A percentile compares a stretch with the other conserved stretches of the same genome.
Evolutionary conservation across 2,113 vertebrate species (phyloP).

Genomic region (Cynopterus brachyotis): DNA sequence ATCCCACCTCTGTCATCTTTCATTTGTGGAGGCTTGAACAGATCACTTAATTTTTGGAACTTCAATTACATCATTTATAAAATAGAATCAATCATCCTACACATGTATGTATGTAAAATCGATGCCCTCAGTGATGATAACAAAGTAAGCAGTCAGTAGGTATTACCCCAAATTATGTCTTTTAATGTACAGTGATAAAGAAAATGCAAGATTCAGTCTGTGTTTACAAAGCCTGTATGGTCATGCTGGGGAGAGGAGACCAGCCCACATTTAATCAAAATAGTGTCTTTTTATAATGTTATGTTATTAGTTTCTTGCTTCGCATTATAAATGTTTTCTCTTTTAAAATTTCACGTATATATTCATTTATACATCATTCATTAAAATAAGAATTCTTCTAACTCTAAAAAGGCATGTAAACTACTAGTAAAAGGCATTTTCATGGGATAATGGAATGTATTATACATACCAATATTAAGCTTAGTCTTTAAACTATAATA

Average conservation of each 20-base stretch:
- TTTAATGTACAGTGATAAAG: background rate
- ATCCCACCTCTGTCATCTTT: background rate
- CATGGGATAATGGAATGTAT: background rate
- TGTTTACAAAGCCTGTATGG: background rate
- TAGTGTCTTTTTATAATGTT: background rate
- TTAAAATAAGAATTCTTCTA: slow-evolving; percentile 1
- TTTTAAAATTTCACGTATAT: background rate
- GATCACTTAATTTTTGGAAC: background rate
- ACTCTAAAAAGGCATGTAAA: background rate
- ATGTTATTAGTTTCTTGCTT: background rate
- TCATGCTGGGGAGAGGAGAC: background rate
- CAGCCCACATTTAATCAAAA: background rate
- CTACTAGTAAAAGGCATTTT: background rate
- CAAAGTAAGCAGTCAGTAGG: background rate
- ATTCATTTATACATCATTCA: background rate
- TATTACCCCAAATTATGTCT: background rate
- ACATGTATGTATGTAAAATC: background rate
- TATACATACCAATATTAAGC: background rate
- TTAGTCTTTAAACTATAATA: background rate
- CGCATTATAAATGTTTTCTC: background rate
- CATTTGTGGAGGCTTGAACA: background rate
- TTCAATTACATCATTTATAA: slow-evolving; percentile 31
- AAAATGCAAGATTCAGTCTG: background rate
- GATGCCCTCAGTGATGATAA: background rate
- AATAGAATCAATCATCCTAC: background rate